These are phyloP conservation scores for Chionodraco myersi DNA, from an alignment of 2,113 vertebrate species.

Conservation along the genomic window DNA sequence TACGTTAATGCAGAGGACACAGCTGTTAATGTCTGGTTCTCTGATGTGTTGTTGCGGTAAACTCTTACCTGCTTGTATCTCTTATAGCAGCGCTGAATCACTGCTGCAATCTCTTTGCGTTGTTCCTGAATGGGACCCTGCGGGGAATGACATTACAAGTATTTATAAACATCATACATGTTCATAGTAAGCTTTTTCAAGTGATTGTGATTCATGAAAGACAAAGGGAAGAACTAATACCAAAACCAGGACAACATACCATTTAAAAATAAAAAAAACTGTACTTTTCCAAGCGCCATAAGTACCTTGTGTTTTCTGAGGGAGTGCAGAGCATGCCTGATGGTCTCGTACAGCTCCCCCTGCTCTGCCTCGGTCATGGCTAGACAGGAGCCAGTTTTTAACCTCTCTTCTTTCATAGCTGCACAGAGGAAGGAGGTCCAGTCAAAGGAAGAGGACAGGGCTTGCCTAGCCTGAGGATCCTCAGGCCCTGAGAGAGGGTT, in stretches of 20 bases:
- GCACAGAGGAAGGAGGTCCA: conserved; percentile 95
- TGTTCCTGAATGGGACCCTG: conserved; percentile 96
- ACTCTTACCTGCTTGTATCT: conserved; percentile 95
- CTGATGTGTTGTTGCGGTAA: conserved; percentile 20
- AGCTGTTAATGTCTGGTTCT: not conserved
- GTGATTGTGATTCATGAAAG: conserved; percentile 2
- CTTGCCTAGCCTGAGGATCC: conserved; percentile 89
- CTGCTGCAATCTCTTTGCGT: conserved; percentile 93
- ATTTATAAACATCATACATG: conserved; percentile 4
- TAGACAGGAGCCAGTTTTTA: conserved; percentile 89
- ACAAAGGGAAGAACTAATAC: not conserved
- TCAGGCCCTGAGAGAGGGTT: conserved; percentile 72
- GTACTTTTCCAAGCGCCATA: conserved; percentile 84
- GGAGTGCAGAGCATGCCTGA: conserved; percentile 93
- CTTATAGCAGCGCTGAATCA: conserved; percentile 97
- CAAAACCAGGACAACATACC: not conserved
- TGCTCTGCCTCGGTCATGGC: conserved; percentile 95
- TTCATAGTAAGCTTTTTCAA: conserved; percentile 2
- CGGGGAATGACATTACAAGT: conserved; percentile 10
- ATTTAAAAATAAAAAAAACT: conserved; percentile 39
- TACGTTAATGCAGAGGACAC: not conserved
- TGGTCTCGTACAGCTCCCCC: conserved; percentile 93
- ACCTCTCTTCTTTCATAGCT: conserved; percentile 92
- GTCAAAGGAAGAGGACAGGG: conserved; percentile 88
- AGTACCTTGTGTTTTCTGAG: conserved; percentile 94